phyloP scores from a whole-genome alignment of 2,113 vertebrate species.

The Diadophis punctatus region DNA sequence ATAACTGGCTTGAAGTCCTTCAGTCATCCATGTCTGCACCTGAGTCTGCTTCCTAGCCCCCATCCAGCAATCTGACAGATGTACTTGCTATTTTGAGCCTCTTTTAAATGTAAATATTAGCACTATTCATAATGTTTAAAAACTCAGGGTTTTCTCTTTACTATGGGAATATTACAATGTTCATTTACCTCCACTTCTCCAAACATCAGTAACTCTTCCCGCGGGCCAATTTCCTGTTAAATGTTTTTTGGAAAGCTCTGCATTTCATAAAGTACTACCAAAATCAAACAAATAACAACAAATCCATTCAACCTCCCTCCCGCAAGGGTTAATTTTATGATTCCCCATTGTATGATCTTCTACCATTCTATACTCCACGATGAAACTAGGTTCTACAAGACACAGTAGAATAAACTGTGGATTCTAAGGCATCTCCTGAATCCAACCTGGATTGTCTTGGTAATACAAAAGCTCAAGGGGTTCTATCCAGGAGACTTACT shows the following conservation, averaged over 20 bases:
- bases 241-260: background rate
- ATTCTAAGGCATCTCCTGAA: background rate
- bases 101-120: background rate
- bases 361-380: background rate
- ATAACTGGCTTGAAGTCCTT: background rate
- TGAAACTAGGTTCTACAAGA: background rate
- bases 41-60: background rate
- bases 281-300: background rate
- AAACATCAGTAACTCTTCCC: background rate
- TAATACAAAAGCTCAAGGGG: background rate
- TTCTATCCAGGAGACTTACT: background rate
- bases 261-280: background rate
- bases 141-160: background rate
- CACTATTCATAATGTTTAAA: background rate
- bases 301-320: background rate
- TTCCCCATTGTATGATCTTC: background rate
- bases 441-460: background rate
- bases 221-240: background rate
- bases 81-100: background rate
- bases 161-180: background rate
- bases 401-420: background rate
- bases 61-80: background rate
- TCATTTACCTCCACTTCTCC: background rate
- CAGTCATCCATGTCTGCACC: background rate
- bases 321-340: background rate